These are phyloP conservation scores for Lacerta viridis DNA, from an alignment of 2,797 vertebrate species.

Conservation along the genomic window DNA sequence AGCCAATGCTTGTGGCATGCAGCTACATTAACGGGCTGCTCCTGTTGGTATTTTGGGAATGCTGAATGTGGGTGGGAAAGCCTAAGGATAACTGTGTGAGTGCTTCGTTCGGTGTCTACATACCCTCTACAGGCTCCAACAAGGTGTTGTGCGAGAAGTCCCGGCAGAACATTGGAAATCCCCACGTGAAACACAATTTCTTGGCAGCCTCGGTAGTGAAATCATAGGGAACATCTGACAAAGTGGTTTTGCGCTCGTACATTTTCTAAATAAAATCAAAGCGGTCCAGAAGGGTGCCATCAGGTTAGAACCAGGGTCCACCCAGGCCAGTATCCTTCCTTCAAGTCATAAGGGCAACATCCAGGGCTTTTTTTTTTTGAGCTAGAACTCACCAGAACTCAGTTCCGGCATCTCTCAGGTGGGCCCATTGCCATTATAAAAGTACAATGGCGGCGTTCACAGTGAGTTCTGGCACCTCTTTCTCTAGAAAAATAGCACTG, in stretches of 20 bases:
- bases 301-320: fast-evolving
- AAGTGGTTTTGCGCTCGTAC: conserved; percentile 52
- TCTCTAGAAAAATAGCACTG: no score
- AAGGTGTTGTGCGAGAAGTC: conserved; percentile 34
- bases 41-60: conserved; percentile 61
- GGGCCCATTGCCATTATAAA: no score
- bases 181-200: conserved; percentile 63
- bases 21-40: conserved; percentile 13
- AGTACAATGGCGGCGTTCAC: no score
- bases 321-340: neutral
- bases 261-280: conserved; percentile 52
- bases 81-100: conserved; percentile 27
- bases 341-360: neutral
- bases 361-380: no score
- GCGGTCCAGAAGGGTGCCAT: neutral
- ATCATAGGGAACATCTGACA: conserved; percentile 57
- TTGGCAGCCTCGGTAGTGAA: conserved; percentile 55
- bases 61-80: conserved; percentile 45
- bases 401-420: no score
- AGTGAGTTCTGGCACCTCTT: no score
- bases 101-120: conserved; percentile 7
- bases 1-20: conserved; percentile 52
- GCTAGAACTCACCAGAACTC: no score
- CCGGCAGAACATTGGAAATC: conserved; percentile 65
- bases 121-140: conserved; percentile 63